Evolutionary conservation across 2,797 vertebrate genomes (phyloP).

Genomic region (Sphenopsis melanotis): DNA sequence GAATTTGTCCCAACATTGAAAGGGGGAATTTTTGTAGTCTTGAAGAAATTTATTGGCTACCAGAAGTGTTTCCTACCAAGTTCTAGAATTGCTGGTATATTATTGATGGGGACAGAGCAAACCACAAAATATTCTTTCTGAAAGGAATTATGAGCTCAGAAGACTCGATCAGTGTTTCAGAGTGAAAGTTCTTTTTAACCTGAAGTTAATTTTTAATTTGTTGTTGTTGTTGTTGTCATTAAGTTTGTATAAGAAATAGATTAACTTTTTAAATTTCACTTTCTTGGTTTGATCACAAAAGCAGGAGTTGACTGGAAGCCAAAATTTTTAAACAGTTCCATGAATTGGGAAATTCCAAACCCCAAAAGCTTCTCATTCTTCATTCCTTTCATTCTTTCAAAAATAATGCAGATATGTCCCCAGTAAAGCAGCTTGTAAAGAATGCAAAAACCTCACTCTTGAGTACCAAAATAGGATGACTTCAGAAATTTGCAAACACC

Average conservation of each 20-base stretch:
- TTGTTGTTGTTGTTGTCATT: background rate
- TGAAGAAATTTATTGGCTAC: background rate
- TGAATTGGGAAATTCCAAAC: background rate
- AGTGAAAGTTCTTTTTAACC: background rate
- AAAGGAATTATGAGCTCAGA: background rate
- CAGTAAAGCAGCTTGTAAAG: background rate
- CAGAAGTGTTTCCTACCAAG: background rate
- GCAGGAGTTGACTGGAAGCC: background rate
- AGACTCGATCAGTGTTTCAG: background rate
- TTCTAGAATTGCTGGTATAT: background rate
- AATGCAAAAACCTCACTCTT: background rate
- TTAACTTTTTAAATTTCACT: background rate
- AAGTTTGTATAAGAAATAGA: background rate
- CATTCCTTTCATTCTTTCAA: background rate
- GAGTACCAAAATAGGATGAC: background rate
- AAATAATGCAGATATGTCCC: background rate
- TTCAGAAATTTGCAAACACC: background rate
- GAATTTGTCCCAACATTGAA: background rate
- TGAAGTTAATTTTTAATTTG: background rate
- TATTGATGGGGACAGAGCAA: background rate
- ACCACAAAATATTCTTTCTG: background rate
- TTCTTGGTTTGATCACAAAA: background rate
- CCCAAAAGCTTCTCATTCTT: background rate
- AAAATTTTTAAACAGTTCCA: background rate
- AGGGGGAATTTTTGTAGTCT: background rate